Conservation (phyloP, 2,888 invertebrate species). For the Cataglyphis cursor region DNA sequence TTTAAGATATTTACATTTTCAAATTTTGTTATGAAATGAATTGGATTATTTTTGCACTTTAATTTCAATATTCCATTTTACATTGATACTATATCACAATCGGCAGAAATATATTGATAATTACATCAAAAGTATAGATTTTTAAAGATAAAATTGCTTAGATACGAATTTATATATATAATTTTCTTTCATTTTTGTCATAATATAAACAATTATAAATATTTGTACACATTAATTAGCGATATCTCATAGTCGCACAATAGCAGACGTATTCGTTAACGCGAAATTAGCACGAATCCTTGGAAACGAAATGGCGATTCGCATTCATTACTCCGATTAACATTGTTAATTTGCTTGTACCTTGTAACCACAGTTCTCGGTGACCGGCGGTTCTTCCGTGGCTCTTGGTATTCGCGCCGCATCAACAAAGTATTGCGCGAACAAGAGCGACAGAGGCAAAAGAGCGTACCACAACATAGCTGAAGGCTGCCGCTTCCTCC, state of each 20-base stretch:
- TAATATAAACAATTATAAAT: neutral
- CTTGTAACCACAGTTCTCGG: constrained; percentile 75
- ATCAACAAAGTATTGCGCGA: constrained; percentile 37
- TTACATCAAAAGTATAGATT: neutral
- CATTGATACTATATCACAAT: neutral
- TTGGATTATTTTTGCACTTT: neutral
- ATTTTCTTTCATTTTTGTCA: neutral
- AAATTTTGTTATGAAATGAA: neutral
- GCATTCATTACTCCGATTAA: neutral
- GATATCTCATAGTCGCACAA: neutral
- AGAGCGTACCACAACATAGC: constrained; percentile 59
- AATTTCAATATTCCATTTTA: neutral
- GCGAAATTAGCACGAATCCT: neutral
- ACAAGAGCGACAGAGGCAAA: constrained; percentile 10
- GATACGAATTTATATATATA: neutral
- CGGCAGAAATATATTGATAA: neutral
- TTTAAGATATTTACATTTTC: neutral
- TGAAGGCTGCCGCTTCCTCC: constrained; percentile 2
- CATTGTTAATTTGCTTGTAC: constrained; percentile 64
- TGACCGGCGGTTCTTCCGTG: neutral
- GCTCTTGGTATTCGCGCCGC: constrained; percentile 59
- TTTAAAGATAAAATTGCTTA: neutral
- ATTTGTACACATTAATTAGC: neutral
- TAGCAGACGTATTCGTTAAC: neutral
- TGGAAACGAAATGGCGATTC: neutral